Base-by-base conservation (phyloP, 2,113 vertebrate species). In the Anas platyrhynchos region DNA sequence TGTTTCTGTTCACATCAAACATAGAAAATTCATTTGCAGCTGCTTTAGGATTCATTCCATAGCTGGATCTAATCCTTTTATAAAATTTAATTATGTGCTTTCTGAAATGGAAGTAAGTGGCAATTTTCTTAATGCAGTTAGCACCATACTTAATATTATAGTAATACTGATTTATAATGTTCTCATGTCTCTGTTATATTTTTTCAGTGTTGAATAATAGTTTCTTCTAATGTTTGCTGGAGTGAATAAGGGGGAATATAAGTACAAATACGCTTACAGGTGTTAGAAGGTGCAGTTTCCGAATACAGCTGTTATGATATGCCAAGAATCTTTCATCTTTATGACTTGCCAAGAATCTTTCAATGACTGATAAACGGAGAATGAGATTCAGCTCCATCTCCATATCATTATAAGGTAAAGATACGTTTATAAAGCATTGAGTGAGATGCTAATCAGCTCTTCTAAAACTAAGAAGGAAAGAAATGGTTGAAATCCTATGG, bases 121-220 rank as follows among this genome's bases (percentile, higher is more conserved):
- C 93, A 94, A 93, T 96, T 96, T 96, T 88, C 80, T 94, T 96
- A 97, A 96, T 96, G 92, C 54, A 41, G 69, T 92, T 96, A 97
- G 66, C 66, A 79, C 38, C 74, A 55, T 92, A 75, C 43, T 89
- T 90, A 87, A 65, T 93, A 72, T 83, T 86, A 66, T 77, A 83
- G 86, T 88, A 95, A 92, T n/a, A 61, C 68, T 86, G 85, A 77
- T 96, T 89, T 90, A 71, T 84, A 88, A 34, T 86, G 83, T 78
- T 81, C 88, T 94, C 83, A 48, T 81, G 86, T 93, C 68, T 95
- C 52, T 63, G 61, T 73, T 80, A 11, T 83, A 78, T 91, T 82
- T 50, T 54, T 84, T 84, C 75, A 82, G 75, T 27, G 48, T 36
- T 62, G 69, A 58, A 86, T 92, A 90, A 81, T 54, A 56, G n/a